A percentile compares a stretch with the other conserved stretches of the same genome.
Conservation (phyloP, 2,888 invertebrate genomes). For the Candidula unifasciata region DNA sequence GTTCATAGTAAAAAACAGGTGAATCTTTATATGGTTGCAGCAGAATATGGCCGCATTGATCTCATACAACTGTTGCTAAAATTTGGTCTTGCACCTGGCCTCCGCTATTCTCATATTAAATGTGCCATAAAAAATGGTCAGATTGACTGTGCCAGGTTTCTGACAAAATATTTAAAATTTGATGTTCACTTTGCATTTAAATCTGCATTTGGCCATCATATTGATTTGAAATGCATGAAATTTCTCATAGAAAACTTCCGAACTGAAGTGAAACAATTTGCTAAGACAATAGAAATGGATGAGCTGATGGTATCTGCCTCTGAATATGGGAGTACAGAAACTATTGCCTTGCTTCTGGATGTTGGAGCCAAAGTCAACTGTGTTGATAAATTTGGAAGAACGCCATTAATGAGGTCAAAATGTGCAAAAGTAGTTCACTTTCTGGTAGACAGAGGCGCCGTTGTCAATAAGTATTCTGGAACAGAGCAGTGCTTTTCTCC, state of each 20-base stretch:
- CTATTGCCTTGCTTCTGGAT: not conserved
- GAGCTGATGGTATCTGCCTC: not conserved
- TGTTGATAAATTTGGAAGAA: not conserved
- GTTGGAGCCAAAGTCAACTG: conserved; percentile 8
- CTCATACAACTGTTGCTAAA: not conserved
- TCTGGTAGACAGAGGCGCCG: not conserved
- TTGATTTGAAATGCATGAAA: not conserved
- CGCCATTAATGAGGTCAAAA: not conserved
- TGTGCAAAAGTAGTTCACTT: not conserved
- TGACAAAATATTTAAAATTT: not conserved
- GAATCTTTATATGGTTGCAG: not conserved
- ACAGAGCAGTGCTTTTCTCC: not conserved
- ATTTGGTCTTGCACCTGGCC: not conserved
- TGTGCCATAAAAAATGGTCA: not conserved
- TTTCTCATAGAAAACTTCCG: not conserved
- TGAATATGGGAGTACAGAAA: not conserved
- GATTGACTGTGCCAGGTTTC: not conserved
- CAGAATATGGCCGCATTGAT: not conserved
- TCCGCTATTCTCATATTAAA: not conserved
- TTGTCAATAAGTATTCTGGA: not conserved
- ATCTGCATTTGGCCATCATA: not conserved
- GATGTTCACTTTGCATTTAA: not conserved
- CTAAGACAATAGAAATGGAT: not conserved
- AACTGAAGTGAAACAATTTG: not conserved
- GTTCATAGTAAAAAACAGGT: not conserved